Conservation (phyloP, 30 jellyfish, hydroid and myxozoan species). For the Catostylus mosaicus region DNA sequence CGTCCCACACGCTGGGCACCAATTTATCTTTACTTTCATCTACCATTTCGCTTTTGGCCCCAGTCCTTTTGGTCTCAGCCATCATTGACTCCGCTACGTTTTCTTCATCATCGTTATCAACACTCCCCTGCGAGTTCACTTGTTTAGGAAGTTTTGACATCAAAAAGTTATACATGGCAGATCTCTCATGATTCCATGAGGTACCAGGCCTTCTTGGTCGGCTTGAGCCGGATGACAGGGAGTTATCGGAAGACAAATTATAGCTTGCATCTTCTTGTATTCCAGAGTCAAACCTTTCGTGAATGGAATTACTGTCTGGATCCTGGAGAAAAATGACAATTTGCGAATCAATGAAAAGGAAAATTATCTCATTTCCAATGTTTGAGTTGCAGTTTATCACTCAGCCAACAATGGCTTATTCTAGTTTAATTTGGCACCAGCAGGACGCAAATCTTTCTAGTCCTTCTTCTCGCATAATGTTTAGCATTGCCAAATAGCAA, state of each 20-base stretch:
- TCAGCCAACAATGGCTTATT: too few species aligned
- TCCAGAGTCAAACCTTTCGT: conserved; percentile 69
- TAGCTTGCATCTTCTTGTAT: conserved; percentile 47
- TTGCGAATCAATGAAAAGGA: too few species aligned
- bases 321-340: conserved; percentile 24
- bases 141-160: not conserved
- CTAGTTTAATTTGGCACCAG: too few species aligned
- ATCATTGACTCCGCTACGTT: too few species aligned
- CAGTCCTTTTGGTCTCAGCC: too few species aligned
- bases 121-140: conserved; percentile 2
- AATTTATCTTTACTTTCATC: not conserved
- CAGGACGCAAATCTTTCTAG: too few species aligned
- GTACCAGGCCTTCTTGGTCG: not conserved
- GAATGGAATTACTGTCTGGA: conserved; percentile 45
- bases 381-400: too few species aligned
- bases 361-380: too few species aligned
- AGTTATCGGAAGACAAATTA: not conserved
- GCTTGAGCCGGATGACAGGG: not conserved
- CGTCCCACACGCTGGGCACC: conserved; percentile 7
- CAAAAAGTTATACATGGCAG: conserved; percentile 18
- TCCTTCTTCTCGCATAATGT: too few species aligned
- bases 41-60: too few species aligned
- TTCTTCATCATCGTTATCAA: too few species aligned
- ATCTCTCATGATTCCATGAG: conserved; percentile 19
- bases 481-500: too few species aligned